Conservation (phyloP, 2,888 invertebrate genomes). For the Drosophila kambysellisi region DNA sequence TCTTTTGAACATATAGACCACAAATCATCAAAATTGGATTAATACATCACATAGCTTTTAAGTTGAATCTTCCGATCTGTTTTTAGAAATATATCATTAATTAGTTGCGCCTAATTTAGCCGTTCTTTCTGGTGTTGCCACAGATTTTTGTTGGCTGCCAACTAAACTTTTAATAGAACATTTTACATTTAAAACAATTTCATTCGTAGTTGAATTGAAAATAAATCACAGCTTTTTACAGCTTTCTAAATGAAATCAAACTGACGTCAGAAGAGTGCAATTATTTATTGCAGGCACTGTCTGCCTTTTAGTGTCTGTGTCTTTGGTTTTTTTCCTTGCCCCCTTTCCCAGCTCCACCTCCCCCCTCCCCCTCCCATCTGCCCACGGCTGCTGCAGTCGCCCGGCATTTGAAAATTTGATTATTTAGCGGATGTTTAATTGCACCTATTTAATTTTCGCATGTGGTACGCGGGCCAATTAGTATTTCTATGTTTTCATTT, state of each 20-base stretch:
- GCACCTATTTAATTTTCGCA: conserved; percentile 83
- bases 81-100: not conserved
- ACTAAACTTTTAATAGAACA: not conserved
- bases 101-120: not conserved
- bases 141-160: not conserved
- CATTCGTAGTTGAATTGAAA: not conserved
- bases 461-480: conserved; percentile 55
- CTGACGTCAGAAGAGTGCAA: not conserved
- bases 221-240: not conserved
- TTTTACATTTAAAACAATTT: not conserved
- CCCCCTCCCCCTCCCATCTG: too few relatives aligned
- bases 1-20: not conserved
- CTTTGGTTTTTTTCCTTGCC: conserved; percentile 2
- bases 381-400: not conserved
- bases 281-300: conserved; percentile 36
- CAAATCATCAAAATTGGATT: not conserved
- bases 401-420: conserved; percentile 81
- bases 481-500: conserved; percentile 63
- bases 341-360: too few relatives aligned
- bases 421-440: conserved; percentile 85
- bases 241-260: not conserved
- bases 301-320: not conserved
- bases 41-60: not conserved
- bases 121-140: not conserved
- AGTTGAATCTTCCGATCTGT: not conserved